These are phyloP conservation scores for Tetrao urogallus DNA, from an alignment of 2,113 vertebrate species.

Conservation along the genomic window DNA sequence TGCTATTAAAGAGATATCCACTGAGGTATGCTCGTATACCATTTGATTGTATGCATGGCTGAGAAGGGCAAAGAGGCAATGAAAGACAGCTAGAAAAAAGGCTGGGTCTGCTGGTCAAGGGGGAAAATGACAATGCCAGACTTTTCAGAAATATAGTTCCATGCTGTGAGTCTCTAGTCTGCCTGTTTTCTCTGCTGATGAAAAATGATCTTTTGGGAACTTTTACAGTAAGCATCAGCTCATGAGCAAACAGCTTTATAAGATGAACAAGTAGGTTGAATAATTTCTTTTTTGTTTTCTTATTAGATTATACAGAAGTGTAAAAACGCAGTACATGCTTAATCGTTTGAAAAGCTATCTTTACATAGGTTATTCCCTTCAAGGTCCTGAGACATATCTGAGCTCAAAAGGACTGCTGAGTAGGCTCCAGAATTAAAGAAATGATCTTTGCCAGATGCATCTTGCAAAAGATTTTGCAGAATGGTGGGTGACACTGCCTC, in stretches of 20 bases:
- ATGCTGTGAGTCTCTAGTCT: neutral
- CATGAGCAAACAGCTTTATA: neutral
- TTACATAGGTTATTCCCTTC: neutral
- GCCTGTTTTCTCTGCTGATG: neutral
- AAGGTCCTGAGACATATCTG: neutral
- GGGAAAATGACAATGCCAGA: neutral
- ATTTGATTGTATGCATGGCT: fast-evolving
- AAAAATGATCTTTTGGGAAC: neutral
- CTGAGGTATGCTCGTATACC: neutral
- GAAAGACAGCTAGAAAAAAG: neutral
- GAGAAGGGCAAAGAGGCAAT: neutral
- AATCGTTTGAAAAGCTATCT: neutral
- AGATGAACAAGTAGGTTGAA: neutral
- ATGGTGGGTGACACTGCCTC: neutral
- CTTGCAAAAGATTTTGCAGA: neutral
- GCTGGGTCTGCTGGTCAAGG: neutral
- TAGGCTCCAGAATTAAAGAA: neutral
- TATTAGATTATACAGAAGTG: neutral
- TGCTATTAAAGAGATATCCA: neutral
- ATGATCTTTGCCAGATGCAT: neutral
- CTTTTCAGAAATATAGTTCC: neutral
- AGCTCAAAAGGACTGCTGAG: neutral
- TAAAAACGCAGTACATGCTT: neutral
- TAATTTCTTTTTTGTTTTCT: neutral
- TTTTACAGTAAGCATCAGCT: neutral